phyloP scores from a whole-genome alignment of 2,113 vertebrate species.

The Xenus cinereus region DNA sequence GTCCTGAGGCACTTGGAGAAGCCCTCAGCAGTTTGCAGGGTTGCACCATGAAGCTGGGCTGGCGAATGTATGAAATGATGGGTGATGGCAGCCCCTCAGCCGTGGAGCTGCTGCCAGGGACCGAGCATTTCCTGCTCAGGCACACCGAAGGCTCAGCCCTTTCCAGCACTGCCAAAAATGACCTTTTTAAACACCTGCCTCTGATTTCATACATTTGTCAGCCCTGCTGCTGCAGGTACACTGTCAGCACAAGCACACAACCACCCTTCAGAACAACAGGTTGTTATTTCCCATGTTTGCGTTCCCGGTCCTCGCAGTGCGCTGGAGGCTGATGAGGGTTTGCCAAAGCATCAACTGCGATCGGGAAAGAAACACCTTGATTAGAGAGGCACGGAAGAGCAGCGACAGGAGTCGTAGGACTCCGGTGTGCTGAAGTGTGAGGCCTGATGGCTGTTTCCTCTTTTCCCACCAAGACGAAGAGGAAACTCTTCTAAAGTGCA shows the following conservation, averaged over 20 bases:
- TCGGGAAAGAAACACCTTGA: constrained; percentile 45
- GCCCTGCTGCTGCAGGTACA: neutral
- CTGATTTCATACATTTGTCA: neutral
- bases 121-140: rapidly evolving
- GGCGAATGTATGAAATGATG: no score
- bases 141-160: neutral
- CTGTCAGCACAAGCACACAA: neutral
- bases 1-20: neutral
- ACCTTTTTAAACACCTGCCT: neutral
- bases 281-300: neutral
- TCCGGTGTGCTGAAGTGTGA: neutral
- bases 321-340: neutral
- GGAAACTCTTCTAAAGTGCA: constrained; percentile 27
- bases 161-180: neutral
- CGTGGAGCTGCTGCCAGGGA: neutral
- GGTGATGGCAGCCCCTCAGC: neutral
- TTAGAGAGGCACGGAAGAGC: constrained; percentile 52
- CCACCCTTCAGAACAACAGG: neutral
- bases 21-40: neutral
- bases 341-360: neutral
- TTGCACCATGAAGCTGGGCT: neutral
- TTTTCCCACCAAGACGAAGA: constrained; percentile 46
- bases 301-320: neutral
- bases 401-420: neutral
- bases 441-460: constrained; percentile 20